Percentiles rank a stretch among this genome's conserved stretches.
Evolutionary conservation across 2,113 vertebrate genomes (phyloP).

Genomic region (Noctilio leporinus): DNA sequence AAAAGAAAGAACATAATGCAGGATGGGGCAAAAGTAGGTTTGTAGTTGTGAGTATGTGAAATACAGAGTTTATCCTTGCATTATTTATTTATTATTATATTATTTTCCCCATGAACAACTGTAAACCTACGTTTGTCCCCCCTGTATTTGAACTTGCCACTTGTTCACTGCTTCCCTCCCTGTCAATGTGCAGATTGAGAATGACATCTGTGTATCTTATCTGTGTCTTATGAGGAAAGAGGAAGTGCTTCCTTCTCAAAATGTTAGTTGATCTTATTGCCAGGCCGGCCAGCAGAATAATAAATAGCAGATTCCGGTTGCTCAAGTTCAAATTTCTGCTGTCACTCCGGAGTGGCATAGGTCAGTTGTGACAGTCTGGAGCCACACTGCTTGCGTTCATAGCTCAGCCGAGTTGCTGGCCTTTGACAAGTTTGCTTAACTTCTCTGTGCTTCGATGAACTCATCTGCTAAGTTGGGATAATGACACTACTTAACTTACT

Average conservation of each 20-base stretch:
- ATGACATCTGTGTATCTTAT: no score
- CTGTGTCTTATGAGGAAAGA: no score
- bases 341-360: not conserved
- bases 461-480: not conserved
- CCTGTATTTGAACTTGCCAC: not conserved
- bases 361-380: not conserved
- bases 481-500: not conserved
- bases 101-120: not conserved
- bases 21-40: not conserved
- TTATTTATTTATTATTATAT: not conserved
- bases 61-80: not conserved
- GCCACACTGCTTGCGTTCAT: not conserved
- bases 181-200: not conserved
- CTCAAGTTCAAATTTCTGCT: not conserved
- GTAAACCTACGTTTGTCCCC: not conserved
- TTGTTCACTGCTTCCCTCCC: not conserved
- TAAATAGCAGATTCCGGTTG: not conserved
- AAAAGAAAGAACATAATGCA: not conserved
- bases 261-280: not conserved
- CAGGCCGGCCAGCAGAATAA: not conserved
- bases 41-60: not conserved
- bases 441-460: not conserved
- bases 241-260: not conserved
- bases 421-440: not conserved
- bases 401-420: not conserved